Conservation (phyloP, 92 coral and sea anemone genomes). For the Phenganax marumi region DNA sequence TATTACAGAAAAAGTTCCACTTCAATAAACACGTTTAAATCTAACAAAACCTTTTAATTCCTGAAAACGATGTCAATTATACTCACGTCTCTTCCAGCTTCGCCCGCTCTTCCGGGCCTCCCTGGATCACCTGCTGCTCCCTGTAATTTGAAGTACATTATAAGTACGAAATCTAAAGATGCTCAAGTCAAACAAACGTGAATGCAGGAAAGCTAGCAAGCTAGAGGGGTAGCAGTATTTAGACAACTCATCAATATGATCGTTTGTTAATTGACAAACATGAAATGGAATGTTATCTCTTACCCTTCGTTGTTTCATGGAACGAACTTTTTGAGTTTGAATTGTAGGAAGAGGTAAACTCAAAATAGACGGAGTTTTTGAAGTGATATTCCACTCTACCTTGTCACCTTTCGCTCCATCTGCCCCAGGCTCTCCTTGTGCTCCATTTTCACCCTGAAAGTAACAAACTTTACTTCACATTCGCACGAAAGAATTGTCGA, state of each 20-base stretch:
- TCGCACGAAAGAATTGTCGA: background rate
- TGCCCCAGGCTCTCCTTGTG: background rate
- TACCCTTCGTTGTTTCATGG: no score
- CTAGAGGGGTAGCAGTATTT: no score
- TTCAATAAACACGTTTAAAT: no score
- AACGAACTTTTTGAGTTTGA: background rate
- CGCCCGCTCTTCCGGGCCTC: slow-evolving; percentile 61
- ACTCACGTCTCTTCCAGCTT: slow-evolving; percentile 76
- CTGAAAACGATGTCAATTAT: background rate
- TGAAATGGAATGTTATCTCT: no score
- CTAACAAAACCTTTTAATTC: no score
- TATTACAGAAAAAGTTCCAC: no score
- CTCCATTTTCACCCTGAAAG: slow-evolving; percentile 13
- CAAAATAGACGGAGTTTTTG: background rate
- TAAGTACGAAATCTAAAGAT: no score
- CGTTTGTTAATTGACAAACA: no score
- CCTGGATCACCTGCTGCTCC: slow-evolving; percentile 70
- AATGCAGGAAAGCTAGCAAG: no score
- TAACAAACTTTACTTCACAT: background rate
- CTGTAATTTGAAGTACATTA: slow-evolving; percentile 48
- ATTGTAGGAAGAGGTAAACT: background rate
- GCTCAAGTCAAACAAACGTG: no score
- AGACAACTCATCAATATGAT: no score
- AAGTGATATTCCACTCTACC: background rate
- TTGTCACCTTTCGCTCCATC: slow-evolving; percentile 30